Base-by-base conservation (phyloP, 2,797 vertebrate genomes). In the Spheniscus humboldti region DNA sequence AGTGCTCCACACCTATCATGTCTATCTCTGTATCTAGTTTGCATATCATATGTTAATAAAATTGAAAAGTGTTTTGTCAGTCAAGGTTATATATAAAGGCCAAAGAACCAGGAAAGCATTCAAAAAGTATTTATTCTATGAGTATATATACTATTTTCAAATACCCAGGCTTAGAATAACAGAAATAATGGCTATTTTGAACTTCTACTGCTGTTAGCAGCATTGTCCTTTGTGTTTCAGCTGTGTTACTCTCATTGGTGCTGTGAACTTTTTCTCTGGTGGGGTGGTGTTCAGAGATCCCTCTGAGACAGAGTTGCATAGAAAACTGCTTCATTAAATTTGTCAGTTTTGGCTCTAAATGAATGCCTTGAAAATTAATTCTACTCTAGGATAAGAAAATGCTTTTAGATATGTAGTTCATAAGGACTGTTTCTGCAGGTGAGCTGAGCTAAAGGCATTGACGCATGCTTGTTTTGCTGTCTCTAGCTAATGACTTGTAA, bases 321-420 rank as follows among this genome's bases (percentile, higher is more conserved):
- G 63, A 82, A 31, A 90, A 57, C 45, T 37, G 33, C 72, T 96
- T 91, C 82, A 84, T 90, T 96, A 86, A 78, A 81, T 78, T 78
- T 90, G 45, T 75, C 85, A 78, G 57, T 75, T 91, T 41, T 81
- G 82, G 16, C 53, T 86, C 50, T 77, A 82, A 77, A 91, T 68
- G 45, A 86, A 27, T 35, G 18, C 52, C 82, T 87, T 55, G 57
- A 47, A 92, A 94, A 91, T 88, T n/a, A 89, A 64, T 90, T 80
- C n/a, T 3, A n/a, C 16, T 84, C 57, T 82, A 76, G 48, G 55
- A 73, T 67, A 90, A 83, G 75, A 59, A 92, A 93, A 82, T 71
- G 63, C 74, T 86, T 91, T 87, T 67, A 79, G 45, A 53, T 59
- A 53, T 10, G 18, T 82, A 39, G 56, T 63, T 95, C 31, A 10